Evolutionary conservation across 1,140 invertebrate species (phyloP).

Genomic region (Lordiphosa stackelbergi): DNA sequence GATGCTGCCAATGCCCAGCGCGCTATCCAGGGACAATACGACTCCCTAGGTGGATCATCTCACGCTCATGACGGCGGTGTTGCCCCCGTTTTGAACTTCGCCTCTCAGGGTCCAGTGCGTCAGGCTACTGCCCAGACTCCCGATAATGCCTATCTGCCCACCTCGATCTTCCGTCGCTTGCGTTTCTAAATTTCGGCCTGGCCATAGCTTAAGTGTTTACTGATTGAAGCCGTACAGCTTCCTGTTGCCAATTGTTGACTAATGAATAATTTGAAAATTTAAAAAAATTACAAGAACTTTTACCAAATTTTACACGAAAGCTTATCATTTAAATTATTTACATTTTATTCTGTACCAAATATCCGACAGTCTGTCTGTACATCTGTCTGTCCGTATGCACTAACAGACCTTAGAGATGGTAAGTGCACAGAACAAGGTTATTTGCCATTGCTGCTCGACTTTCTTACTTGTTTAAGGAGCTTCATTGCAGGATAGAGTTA

Average conservation of each 20-base stretch:
- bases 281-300: no score
- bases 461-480: no score
- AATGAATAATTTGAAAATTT: slow-evolving; percentile 28
- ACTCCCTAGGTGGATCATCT: slow-evolving; percentile 48
- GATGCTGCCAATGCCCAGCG: slow-evolving; percentile 64
- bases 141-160: slow-evolving; percentile 61
- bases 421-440: no score
- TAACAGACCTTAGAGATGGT: no score
- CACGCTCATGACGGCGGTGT: slow-evolving; percentile 56
- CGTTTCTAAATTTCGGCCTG: slow-evolving; percentile 33
- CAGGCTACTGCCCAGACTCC: slow-evolving; percentile 42
- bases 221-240: slow-evolving; percentile 24
- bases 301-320: slow-evolving; percentile 2
- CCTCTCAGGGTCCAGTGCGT: slow-evolving; percentile 51
- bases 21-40: slow-evolving; percentile 61
- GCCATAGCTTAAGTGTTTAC: slow-evolving; percentile 20
- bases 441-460: no score
- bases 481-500: no score
- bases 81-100: slow-evolving; percentile 61
- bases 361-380: no score
- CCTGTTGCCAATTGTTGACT: slow-evolving; percentile 60
- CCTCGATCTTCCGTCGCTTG: slow-evolving; percentile 65
- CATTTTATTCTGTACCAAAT: no score
- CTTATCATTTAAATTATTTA: no score
- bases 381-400: no score